Percentiles rank a stretch among this genome's conserved stretches.
These are phyloP conservation scores for Chanos chanos DNA, from an alignment of 2,797 vertebrate species.

Conservation along the genomic window DNA sequence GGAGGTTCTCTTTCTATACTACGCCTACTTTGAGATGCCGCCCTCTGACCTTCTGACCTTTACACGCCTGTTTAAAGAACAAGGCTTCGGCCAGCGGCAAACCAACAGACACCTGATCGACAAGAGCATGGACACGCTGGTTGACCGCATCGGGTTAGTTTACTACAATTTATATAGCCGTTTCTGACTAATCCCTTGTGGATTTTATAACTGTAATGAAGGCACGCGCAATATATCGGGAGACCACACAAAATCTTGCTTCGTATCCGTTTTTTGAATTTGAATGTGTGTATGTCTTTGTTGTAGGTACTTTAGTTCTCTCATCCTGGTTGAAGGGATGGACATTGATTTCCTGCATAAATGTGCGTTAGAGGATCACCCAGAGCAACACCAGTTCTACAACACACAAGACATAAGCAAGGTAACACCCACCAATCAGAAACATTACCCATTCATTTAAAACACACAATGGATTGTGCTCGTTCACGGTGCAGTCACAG, in stretches of 20 bases:
- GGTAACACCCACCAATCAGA: conserved; percentile 63
- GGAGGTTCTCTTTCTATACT: conserved; percentile 94
- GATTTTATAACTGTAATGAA: no score
- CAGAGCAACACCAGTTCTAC: conserved; percentile 89
- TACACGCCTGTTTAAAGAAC: conserved; percentile 90
- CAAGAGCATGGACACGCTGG: conserved; percentile 88
- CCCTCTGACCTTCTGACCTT: conserved; percentile 82
- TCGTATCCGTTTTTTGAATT: neutral
- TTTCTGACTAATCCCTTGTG: no score
- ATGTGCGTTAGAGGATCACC: conserved; percentile 86
- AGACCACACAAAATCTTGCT: no score
- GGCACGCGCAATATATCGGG: no score
- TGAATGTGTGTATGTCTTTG: neutral
- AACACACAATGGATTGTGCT: neutral
- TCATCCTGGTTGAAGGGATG: conserved; percentile 95
- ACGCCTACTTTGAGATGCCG: conserved; percentile 95
- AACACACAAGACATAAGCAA: conserved; percentile 75
- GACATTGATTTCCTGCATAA: conserved; percentile 95
- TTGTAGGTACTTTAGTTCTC: conserved; percentile 86
- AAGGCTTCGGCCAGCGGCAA: conserved; percentile 91
- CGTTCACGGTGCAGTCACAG: neutral
- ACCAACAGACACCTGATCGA: conserved; percentile 93
- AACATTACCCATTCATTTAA: neutral
- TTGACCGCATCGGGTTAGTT: conserved; percentile 91
- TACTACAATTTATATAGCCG: no score